A percentile compares a stretch with the other conserved stretches of the same genome.
Conservation (phyloP, 2,797 vertebrate genomes). For the Columba guinea region DNA sequence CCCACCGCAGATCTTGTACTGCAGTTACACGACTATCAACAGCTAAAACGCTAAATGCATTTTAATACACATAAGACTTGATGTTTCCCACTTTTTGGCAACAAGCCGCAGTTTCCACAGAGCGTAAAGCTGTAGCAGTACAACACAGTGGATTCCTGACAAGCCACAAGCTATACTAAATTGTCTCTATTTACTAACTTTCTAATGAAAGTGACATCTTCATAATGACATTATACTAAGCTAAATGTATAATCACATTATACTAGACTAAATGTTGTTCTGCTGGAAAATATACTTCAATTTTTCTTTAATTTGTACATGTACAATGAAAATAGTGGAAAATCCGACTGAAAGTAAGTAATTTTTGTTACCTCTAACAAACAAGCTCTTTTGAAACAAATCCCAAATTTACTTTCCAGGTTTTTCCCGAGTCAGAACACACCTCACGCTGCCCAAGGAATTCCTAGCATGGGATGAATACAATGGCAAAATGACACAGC, state of each 20-base stretch:
- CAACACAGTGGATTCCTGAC: not conserved
- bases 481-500: constrained; percentile 5
- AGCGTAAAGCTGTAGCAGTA: not conserved
- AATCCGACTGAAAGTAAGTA: not conserved
- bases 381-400: not conserved
- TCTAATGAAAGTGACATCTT: not conserved
- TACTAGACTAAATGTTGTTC: not conserved
- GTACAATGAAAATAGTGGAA: not conserved
- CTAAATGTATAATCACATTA: not conserved
- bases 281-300: not conserved
- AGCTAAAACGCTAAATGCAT: not conserved
- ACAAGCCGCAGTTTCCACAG: not conserved
- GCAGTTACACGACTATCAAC: not conserved
- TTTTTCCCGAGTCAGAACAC: not conserved
- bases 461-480: constrained; percentile 18
- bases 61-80: not conserved
- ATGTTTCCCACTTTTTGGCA: not conserved
- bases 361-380: not conserved
- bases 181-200: not conserved
- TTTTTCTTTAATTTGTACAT: not conserved
- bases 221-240: no score
- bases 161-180: not conserved
- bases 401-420: not conserved
- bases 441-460: not conserved
- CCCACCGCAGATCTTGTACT: not conserved